Evolutionary conservation across 2,113 vertebrate genomes (phyloP).

Genomic region (Seriola rivoliana): DNA sequence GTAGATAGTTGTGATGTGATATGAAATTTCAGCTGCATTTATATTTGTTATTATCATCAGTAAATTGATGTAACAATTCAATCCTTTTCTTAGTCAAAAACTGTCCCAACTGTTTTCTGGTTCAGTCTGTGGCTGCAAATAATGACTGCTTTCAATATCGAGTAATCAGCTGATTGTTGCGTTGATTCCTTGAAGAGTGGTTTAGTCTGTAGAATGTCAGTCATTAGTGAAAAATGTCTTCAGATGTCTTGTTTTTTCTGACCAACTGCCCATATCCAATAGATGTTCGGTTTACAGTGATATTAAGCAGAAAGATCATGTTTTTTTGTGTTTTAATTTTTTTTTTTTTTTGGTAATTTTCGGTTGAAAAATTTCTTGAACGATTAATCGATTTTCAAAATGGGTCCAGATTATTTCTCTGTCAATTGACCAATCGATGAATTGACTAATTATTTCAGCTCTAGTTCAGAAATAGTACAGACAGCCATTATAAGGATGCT

Average conservation of each 20-base stretch:
- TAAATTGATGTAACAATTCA: not conserved
- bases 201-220: not conserved
- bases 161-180: not conserved
- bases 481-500: not conserved
- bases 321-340: too few relatives aligned
- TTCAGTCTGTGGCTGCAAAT: not conserved
- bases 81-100: too few relatives aligned
- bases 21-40: not conserved
- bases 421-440: not conserved
- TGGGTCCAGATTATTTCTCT: not conserved
- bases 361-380: too few relatives aligned
- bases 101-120: not conserved
- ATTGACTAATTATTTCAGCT: not conserved
- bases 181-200: not conserved
- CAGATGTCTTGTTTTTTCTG: too few relatives aligned
- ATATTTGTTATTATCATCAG: not conserved
- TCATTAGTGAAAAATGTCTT: not conserved
- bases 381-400: too few relatives aligned
- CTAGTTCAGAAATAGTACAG: not conserved
- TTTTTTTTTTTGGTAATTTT: too few relatives aligned
- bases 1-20: not conserved
- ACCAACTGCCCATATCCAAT: too few relatives aligned
- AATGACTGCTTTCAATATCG: not conserved
- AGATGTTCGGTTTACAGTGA: too few relatives aligned
- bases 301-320: too few relatives aligned